Evolutionary conservation across 2,113 vertebrate species (phyloP).

Genomic region (Falco punctatus): DNA sequence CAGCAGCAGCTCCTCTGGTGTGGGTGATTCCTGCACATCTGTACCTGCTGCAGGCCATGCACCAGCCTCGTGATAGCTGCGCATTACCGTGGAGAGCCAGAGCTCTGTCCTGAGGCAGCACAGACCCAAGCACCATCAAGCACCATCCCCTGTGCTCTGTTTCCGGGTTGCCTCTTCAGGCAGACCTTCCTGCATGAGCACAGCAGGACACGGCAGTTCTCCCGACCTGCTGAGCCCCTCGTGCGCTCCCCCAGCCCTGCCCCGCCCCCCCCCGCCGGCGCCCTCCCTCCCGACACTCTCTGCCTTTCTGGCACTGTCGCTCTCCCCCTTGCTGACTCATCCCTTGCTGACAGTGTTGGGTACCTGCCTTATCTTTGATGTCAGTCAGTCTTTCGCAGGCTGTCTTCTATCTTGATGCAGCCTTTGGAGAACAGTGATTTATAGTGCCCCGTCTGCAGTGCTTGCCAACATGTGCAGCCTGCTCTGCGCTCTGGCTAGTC

Average conservation of each 20-base stretch:
- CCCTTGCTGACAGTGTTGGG: not conserved
- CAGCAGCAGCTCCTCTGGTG: not conserved
- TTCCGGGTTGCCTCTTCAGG: not conserved
- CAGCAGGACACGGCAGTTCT: rapidly evolving
- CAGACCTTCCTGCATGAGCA: not conserved
- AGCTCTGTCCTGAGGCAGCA: not conserved
- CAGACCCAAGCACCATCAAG: rapidly evolving
- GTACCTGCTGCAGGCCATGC: not conserved
- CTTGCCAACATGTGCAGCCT: rapidly evolving
- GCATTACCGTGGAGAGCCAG: rapidly evolving
- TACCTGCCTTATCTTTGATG: not conserved
- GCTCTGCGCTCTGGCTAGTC: not conserved
- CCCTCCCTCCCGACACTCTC: too few species aligned
- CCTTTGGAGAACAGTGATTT: not conserved
- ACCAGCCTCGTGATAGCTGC: not conserved
- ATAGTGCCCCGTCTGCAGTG: not conserved
- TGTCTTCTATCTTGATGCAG: not conserved
- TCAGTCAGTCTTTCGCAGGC: not conserved
- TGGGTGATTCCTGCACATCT: not conserved
- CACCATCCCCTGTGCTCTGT: not conserved
- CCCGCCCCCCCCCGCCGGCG: too few species aligned
- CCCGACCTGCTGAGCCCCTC: not conserved
- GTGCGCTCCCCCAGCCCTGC: not conserved
- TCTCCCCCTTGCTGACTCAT: not conserved
- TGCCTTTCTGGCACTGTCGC: not conserved